phyloP scores from a whole-genome alignment of 92 coral and sea anemone species.

The Epizoanthus illoricatus region DNA sequence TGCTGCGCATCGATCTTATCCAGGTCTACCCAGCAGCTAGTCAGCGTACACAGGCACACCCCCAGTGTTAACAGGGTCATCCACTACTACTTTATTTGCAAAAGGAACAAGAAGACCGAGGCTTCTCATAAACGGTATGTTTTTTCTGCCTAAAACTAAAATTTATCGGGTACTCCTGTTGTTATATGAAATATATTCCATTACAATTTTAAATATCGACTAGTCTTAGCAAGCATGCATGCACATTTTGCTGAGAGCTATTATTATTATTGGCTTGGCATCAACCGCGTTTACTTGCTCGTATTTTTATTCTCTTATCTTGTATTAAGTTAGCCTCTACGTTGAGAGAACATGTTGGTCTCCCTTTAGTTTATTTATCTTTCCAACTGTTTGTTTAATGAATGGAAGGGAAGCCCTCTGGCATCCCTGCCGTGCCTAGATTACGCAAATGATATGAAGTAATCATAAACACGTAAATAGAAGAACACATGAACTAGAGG shows the following conservation, averaged over 20 bases:
- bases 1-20: background rate
- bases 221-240: background rate
- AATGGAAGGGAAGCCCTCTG: background rate
- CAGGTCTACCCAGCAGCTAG: background rate
- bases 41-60: background rate
- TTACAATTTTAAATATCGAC: background rate
- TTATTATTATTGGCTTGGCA: too few relatives aligned
- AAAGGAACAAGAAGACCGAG: background rate
- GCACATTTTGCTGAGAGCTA: background rate
- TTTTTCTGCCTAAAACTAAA: background rate
- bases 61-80: background rate
- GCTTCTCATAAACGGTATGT: slow-evolving; percentile 1
- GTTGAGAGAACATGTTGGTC: background rate
- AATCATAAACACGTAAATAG: background rate
- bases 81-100: background rate
- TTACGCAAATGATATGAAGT: background rate
- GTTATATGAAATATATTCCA: background rate
- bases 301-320: background rate
- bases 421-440: background rate
- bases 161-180: background rate
- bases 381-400: background rate
- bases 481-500: background rate
- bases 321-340: background rate
- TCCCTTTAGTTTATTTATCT: background rate
- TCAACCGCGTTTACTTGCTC: background rate